Percentiles rank a stretch among this genome's conserved stretches.
phyloP scores from a whole-genome alignment of 2,888 invertebrate species.

The Caenorhabditis japonica region DNA sequence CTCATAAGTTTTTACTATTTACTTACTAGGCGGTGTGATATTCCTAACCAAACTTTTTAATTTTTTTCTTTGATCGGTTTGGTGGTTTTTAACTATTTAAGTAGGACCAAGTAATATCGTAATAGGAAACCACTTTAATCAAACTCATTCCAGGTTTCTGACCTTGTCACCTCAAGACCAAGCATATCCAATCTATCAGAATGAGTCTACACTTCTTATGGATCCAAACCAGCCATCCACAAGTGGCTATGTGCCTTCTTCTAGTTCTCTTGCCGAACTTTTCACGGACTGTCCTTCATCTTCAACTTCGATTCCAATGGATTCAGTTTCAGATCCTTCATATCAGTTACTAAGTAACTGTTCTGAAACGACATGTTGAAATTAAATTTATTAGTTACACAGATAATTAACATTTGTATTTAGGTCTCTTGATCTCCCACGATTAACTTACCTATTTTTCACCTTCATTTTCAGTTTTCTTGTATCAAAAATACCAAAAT shows the following conservation, averaged over 20 bases:
- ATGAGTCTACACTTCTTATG: constrained; percentile 8
- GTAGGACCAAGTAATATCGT: too few relatives aligned
- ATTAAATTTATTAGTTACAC: not conserved
- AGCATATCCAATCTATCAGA: constrained; percentile 41
- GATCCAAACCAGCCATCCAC: too few relatives aligned
- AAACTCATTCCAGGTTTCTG: constrained; percentile 33
- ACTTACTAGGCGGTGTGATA: not conserved
- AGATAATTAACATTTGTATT: too few relatives aligned
- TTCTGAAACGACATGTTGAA: constrained; percentile 26
- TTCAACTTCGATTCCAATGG: constrained; percentile 17
- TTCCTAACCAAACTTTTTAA: too few relatives aligned
- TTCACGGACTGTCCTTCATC: constrained; percentile 27
- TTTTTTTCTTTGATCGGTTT: too few relatives aligned
- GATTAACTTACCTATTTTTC: not conserved
- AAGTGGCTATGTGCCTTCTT: too few relatives aligned
- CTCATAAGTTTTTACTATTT: not conserved
- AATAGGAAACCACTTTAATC: too few relatives aligned
- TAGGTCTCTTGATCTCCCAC: not conserved
- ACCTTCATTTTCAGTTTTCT: constrained; percentile 6
- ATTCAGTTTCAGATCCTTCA: not conserved
- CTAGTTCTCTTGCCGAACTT: constrained; percentile 13
- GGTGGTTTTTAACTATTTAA: too few relatives aligned
- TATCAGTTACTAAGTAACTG: constrained; percentile 20
- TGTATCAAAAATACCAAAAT: constrained; percentile 23
- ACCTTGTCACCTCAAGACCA: constrained; percentile 38